Evolutionary conservation across 2,888 invertebrate species (phyloP), one percentile per base, ranked within the genome.

Genomic region (Psococerastis gibbosa): DNA sequence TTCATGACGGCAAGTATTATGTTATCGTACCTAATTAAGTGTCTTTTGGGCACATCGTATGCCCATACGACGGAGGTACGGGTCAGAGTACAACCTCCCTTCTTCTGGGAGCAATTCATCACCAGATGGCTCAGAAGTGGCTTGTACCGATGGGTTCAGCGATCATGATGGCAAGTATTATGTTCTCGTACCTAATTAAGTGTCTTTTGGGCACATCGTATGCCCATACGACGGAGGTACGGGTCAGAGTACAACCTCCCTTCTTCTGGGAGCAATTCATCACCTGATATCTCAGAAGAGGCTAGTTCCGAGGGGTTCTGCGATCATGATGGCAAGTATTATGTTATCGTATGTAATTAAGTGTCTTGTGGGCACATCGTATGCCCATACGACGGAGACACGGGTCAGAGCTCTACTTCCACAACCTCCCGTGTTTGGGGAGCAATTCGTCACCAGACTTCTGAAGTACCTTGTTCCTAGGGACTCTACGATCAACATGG

Each of bases 11-110:
- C 48, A 57, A 58, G 47, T 57, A 53, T 49, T 9, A 11, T 6
- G 27, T 27, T 27, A 27, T 27, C 11, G 11, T 27, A 27, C 11
- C 11, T 27, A 27, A 27, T 6, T 27, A 27, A 27, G 27, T 11
- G 11, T 9, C 27, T 11, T 9, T 6, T 27, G n/a, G n/a, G n/a
- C n/a, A n/a, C n/a, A n/a, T n/a, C n/a, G n/a, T n/a, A n/a, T n/a
- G n/a, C n/a, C n/a, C n/a, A n/a, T n/a, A n/a, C n/a, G n/a, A n/a
- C 84, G 81, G 55, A 88, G 88, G 32, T 89, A 88, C 60, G 84
- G 83, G 16, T 87, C 87, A 9, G 88, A 84, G 48, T 77, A 78
- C 52, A 80, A 80, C 55, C 77, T 77, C 45, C 69, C 73, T 46
- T 73, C 77, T 42, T 82, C 82, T 17, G 85, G 85, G 51, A 67